Conservation (phyloP, 2,113 vertebrate genomes). For the Drymodes brunneopygia region DNA sequence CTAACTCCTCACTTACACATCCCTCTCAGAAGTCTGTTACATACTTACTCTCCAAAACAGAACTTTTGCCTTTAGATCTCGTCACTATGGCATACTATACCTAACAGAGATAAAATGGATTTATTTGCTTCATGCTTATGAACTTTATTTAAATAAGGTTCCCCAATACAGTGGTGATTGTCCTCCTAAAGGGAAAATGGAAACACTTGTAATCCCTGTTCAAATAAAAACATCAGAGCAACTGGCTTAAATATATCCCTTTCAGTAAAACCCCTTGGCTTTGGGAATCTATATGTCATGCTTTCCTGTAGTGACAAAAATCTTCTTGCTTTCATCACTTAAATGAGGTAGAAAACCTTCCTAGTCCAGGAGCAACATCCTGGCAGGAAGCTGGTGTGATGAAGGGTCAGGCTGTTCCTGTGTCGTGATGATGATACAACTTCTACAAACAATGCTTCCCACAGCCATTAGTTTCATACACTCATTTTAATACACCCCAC, state of each 20-base stretch:
- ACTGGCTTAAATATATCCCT: background rate
- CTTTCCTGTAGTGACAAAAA: background rate
- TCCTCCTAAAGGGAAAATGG: background rate
- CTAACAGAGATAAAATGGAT: background rate
- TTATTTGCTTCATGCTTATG: background rate
- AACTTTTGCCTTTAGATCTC: background rate
- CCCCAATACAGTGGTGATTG: background rate
- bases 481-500: background rate
- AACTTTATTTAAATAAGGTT: background rate
- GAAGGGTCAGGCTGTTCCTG: background rate
- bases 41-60: background rate
- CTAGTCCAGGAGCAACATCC: fast-evolving
- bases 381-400: background rate
- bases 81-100: background rate
- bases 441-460: background rate
- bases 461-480: background rate
- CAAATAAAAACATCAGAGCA: background rate
- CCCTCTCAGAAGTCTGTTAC: background rate
- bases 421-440: background rate
- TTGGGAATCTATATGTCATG: background rate
- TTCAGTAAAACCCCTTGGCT: background rate
- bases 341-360: background rate
- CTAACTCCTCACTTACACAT: background rate
- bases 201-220: background rate
- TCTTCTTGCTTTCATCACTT: background rate